phyloP scores from a whole-genome alignment of 92 coral and sea anemone species.

The Zoanthus sociatus region DNA sequence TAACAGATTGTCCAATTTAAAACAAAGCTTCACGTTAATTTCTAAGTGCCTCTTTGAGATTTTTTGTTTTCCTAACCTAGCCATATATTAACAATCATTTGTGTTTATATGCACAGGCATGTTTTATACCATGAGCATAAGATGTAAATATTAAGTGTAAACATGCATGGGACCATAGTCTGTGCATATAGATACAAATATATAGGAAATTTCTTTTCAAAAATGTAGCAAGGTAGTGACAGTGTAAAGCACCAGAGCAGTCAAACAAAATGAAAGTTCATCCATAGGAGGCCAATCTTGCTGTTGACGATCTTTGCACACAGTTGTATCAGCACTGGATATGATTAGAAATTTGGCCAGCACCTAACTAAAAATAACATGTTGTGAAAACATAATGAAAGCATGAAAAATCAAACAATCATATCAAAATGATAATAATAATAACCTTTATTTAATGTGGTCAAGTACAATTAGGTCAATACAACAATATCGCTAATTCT shows the following conservation, averaged over 20 bases:
- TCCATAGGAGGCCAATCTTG: slow-evolving; percentile 6
- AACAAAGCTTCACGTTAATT: background rate
- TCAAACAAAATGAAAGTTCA: background rate
- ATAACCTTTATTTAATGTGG: too few relatives aligned
- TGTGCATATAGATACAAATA: background rate
- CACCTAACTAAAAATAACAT: too few relatives aligned
- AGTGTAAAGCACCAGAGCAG: background rate
- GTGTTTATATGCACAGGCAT: background rate
- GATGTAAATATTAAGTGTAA: too few relatives aligned
- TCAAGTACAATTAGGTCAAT: too few relatives aligned
- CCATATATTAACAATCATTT: background rate
- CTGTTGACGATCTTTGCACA: background rate
- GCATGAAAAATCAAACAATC: too few relatives aligned
- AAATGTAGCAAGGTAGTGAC: background rate
- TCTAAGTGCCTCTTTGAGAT: slow-evolving; percentile 7
- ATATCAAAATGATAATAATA: too few relatives aligned
- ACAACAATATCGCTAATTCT: too few relatives aligned
- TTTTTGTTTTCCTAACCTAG: slow-evolving; percentile 7
- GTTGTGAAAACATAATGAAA: too few relatives aligned
- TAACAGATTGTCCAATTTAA: background rate
- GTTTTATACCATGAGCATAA: too few relatives aligned
- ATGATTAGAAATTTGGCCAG: too few relatives aligned
- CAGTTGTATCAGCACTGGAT: too few relatives aligned
- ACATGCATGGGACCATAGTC: too few relatives aligned
- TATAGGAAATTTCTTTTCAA: background rate